phyloP scores from a whole-genome alignment of 2,797 vertebrate species.

The Crenichthys baileyi region DNA sequence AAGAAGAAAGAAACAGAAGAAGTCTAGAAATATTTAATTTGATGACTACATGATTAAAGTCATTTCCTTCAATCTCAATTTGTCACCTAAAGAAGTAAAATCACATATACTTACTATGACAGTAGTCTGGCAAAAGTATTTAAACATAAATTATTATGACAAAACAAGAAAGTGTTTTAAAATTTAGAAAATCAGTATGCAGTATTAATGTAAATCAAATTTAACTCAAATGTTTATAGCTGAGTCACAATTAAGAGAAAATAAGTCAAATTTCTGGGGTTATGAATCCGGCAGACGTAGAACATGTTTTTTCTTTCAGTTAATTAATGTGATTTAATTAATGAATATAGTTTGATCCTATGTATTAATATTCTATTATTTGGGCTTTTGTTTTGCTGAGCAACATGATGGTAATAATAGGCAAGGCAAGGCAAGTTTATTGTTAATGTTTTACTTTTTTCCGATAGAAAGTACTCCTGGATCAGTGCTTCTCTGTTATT shows the following conservation, averaged over 20 bases:
- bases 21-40: neutral
- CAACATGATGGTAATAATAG: too few relatives aligned
- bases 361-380: neutral
- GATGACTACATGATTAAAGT: neutral
- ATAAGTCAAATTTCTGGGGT: neutral
- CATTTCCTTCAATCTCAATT: neutral
- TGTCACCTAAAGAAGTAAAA: neutral
- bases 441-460: too few relatives aligned
- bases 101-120: neutral
- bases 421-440: too few relatives aligned
- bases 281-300: neutral
- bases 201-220: neutral
- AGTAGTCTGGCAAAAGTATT: neutral
- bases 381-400: too few relatives aligned
- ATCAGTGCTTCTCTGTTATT: too few relatives aligned
- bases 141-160: neutral
- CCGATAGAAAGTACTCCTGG: too few relatives aligned
- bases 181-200: neutral
- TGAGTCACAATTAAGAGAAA: neutral
- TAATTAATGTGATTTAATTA: neutral
- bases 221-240: neutral
- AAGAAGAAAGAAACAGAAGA: conserved; percentile 11
- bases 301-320: neutral
- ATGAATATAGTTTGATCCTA: neutral
- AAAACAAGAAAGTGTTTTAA: neutral